Evolutionary conservation across 2,888 invertebrate genomes (phyloP), one percentile per base, ranked within the genome.

Genomic region (Drosophila kuntzei): DNA sequence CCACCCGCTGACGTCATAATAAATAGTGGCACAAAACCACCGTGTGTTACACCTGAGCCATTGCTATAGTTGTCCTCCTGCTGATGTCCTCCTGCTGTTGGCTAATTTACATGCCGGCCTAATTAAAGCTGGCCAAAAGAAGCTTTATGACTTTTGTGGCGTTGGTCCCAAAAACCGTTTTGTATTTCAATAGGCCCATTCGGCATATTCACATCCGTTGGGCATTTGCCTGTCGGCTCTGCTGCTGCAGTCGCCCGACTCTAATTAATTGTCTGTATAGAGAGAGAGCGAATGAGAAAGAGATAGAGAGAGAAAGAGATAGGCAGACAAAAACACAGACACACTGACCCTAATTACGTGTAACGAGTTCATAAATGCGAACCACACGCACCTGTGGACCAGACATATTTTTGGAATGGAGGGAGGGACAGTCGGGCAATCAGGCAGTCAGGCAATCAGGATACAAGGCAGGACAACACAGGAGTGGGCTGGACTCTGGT

Each of bases 291-390:
- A 41, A 8, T n/a, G 8, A 18, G 29, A 14, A 29, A 36, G 20
- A 16, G 39, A 12, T 20, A 37, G 41, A n/a, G 18, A 16, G 50
- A 46, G 53, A 43, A 43, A 53, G 53, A 39, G 51, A 59, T 69
- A 60, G 62, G 54, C 41, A 57, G 59, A 51, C 37, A 20, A 27
- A 58, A 16, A 41, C 47, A 58, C 54, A 73, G 68, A 70, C 82
- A 75, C 64, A 81, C 66, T 83, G 89, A 88, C 83, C 83, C 87
- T 84, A 84, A 83, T 83, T 83, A 88, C 83, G 72, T 83, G 83
- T 88, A 83, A 83, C 88, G 88, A 83, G 83, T 88, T 83, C 87
- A 88, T 83, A 87, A 84, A 84, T 77, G 74, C 81, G 71, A 67
- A 36, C 54, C 54, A 20, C 78, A 86, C 82, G 73, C 82, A 87